phyloP scores from a whole-genome alignment of 64 coral and sea anemone genomes.

The Actinia equina region DNA sequence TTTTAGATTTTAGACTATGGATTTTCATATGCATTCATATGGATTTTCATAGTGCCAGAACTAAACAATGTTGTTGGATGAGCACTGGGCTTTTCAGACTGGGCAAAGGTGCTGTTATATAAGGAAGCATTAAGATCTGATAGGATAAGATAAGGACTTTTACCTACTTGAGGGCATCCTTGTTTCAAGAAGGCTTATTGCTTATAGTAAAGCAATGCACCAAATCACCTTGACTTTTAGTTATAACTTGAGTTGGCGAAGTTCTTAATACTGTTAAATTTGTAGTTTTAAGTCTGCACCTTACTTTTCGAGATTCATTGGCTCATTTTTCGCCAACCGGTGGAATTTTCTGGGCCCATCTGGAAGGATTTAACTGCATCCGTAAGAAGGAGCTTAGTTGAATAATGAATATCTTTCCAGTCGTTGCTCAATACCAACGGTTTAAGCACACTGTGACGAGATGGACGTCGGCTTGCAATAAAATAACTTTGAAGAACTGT shows the following conservation, averaged over 20 bases:
- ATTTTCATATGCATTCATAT: no score
- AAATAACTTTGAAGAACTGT: not conserved
- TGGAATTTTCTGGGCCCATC: not conserved
- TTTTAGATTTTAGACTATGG: not conserved
- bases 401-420: not conserved
- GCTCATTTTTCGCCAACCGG: not conserved
- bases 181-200: not conserved
- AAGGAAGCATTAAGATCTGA: not conserved
- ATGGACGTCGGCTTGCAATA: not conserved
- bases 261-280: no score
- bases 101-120: not conserved
- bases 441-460: not conserved
- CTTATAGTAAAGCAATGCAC: not conserved
- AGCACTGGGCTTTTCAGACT: not conserved
- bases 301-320: no score
- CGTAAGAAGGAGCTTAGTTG: not conserved
- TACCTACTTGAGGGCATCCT: not conserved
- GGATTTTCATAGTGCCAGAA: no score
- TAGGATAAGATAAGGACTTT: not conserved
- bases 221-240: no score
- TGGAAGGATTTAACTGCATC: not conserved
- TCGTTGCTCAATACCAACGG: constrained; percentile 1
- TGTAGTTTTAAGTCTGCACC: no score
- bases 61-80: not conserved
- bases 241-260: no score